Evolutionary conservation across 1,140 invertebrate species (phyloP), one percentile per base, ranked within the genome.

Genomic region (Steinernema khuongi): DNA sequence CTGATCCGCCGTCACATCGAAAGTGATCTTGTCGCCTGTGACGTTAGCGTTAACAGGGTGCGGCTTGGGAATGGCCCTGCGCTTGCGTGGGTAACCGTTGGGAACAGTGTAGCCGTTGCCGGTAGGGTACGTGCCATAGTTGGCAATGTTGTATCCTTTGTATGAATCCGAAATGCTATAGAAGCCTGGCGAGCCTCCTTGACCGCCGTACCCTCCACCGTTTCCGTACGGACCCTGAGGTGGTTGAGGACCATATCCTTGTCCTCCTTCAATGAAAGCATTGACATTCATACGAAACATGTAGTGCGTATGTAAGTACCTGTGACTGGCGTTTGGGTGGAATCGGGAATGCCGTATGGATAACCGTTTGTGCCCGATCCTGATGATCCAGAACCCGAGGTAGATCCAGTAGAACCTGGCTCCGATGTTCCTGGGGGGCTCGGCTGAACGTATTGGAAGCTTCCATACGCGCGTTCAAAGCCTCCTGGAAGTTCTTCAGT

Each of bases 391-490:
- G 50, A 22, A 7, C 50, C 50, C 19, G 50, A 60, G 7, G n/a
- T n/a, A n/a, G n/a, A n/a, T n/a, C n/a, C n/a, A n/a, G n/a, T n/a
- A n/a, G n/a, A n/a, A n/a, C n/a, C n/a, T n/a, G n/a, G n/a, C n/a
- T n/a, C n/a, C n/a, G n/a, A n/a, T n/a, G n/a, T n/a, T n/a, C 50
- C 50, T n/a, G 50, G 50, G 26, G 50, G 50, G 22, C 50, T 60
- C 50, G 50, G 50, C 26, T 60, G 50, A 7, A 60, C 50, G 19
- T 60, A 60, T 26, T 60, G 50, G 19, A 60, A 60, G 22, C 50
- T 60, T 7, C 50, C 50, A 26, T 60, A 60, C 4, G 50, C 50
- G 14, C 26, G 14, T 22, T 60, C 50, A 26, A 17, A 60, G 22
- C 50, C 50, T 7, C 50, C 50, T 60, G 50, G 22, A 60, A 11